phyloP scores from a whole-genome alignment of 2,113 vertebrate genomes.

The Prionailurus bengalensis region DNA sequence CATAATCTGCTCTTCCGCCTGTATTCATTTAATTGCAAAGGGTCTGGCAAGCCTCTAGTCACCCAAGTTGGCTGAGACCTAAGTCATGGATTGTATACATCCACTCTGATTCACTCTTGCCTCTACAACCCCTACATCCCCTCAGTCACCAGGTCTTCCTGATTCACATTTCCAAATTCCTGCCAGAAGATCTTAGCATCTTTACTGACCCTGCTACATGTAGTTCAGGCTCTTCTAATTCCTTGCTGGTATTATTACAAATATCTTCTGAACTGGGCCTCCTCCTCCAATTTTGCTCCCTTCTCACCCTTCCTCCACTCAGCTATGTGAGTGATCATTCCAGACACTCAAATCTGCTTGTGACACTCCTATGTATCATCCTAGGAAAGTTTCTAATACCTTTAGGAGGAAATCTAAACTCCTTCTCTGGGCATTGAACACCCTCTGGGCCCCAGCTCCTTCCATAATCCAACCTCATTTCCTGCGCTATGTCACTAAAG shows the following conservation, averaged over 20 bases:
- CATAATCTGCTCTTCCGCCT: neutral
- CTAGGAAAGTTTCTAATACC: neutral
- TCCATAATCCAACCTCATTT: neutral
- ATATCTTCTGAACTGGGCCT: neutral
- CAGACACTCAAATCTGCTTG: neutral
- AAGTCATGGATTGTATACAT: accelerated
- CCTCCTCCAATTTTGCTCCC: neutral
- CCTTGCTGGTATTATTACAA: neutral
- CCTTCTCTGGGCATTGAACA: neutral
- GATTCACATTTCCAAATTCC: neutral
- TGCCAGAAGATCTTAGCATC: neutral
- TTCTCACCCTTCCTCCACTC: neutral
- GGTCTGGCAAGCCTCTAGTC: too few relatives aligned
- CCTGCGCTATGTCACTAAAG: neutral
- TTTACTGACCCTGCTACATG: neutral
- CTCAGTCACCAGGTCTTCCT: neutral
- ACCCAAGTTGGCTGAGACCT: neutral
- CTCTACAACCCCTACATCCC: neutral
- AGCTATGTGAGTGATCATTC: neutral
- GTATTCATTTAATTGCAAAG: neutral
- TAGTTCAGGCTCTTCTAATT: neutral
- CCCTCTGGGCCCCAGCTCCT: neutral
- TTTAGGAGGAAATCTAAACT: neutral
- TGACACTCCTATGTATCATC: neutral
- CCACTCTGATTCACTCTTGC: neutral